These are phyloP conservation scores for Drosophila longiperda DNA, from an alignment of 2,888 invertebrate species.

Conservation along the genomic window DNA sequence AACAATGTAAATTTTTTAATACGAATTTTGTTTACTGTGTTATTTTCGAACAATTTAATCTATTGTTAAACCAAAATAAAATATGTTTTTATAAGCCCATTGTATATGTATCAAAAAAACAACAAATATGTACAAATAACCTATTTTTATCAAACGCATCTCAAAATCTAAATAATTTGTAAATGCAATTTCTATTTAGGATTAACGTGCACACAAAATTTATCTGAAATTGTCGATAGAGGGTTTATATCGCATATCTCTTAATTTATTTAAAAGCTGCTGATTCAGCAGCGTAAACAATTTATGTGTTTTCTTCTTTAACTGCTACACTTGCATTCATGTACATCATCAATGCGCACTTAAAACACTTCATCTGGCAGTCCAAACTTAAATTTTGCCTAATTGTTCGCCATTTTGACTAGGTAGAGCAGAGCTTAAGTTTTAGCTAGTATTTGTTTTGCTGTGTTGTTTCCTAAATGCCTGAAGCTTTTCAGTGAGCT, in stretches of 20 bases:
- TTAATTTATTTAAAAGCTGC: neutral
- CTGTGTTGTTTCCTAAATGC: conserved; percentile 33
- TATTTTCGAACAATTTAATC: neutral
- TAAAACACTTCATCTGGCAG: neutral
- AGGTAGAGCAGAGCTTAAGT: conserved; percentile 53
- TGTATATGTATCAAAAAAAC: neutral
- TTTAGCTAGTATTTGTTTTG: conserved; percentile 49
- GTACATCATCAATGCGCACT: neutral
- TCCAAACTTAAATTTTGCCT: conserved; percentile 25
- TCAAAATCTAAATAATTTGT: neutral
- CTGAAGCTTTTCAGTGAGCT: conserved; percentile 34
- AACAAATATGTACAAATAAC: neutral
- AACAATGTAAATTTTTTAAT: neutral
- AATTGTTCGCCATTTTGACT: conserved; percentile 29
- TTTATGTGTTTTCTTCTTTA: neutral
- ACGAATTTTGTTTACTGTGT: neutral
- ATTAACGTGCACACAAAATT: neutral
- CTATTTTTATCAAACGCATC: neutral
- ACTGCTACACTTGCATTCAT: neutral
- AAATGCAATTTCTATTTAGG: neutral
- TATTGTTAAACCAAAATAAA: neutral
- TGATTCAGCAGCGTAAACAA: neutral
- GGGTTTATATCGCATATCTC: neutral
- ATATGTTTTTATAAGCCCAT: neutral
- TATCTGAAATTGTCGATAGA: neutral